Percentiles rank a stretch among this genome's conserved stretches.
These are phyloP conservation scores for Diplazon laetatorius DNA, from an alignment of 2,888 invertebrate genomes.

Conservation along the genomic window DNA sequence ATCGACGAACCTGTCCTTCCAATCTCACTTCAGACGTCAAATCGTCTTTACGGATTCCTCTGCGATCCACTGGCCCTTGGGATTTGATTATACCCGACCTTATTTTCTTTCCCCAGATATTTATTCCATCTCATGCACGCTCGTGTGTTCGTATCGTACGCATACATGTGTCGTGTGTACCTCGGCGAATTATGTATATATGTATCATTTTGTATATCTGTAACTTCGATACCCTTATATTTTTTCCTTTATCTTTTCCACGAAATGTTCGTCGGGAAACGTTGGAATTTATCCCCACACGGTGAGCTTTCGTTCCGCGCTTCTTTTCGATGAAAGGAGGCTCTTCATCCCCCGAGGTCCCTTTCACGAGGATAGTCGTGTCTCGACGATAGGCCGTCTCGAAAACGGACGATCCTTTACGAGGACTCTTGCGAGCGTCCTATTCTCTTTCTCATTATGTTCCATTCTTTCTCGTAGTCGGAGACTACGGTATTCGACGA, in stretches of 20 bases:
- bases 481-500: conserved; percentile 42
- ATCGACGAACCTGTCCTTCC: not conserved
- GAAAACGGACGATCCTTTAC: conserved; percentile 69
- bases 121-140: not conserved
- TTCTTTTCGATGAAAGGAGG: conserved; percentile 8
- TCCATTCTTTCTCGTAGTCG: not conserved
- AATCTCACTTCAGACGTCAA: conserved; percentile 47
- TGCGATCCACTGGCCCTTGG: conserved; percentile 29
- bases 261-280: conserved; percentile 28
- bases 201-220: not conserved
- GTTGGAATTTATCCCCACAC: conserved; percentile 66
- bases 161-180: too few species aligned
- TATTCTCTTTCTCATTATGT: conserved; percentile 18
- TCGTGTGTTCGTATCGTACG: not conserved
- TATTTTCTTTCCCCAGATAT: conserved; percentile 30
- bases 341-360: conserved; percentile 37
- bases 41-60: conserved; percentile 51
- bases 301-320: conserved; percentile 53
- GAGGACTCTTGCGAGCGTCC: conserved; percentile 50
- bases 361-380: conserved; percentile 66
- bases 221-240: conserved; percentile 8
- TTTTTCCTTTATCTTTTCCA: conserved; percentile 35
- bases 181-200: too few species aligned
- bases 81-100: conserved; percentile 29
- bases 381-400: conserved; percentile 51